Conservation (phyloP, 2,888 invertebrate species). For the Bruchidius siliquastri region DNA sequence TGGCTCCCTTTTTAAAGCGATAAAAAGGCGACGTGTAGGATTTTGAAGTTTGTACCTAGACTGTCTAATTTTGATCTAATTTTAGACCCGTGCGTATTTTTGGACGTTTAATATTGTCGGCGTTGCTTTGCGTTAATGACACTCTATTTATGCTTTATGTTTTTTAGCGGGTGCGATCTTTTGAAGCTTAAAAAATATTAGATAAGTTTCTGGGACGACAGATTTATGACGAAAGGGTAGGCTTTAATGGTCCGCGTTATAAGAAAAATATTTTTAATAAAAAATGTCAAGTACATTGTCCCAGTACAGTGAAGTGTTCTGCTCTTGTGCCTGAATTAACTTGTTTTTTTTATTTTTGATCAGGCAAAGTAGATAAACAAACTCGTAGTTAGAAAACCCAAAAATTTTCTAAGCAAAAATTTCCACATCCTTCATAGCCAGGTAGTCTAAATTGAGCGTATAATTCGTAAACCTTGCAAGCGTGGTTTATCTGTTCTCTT, state of each 20-base stretch:
- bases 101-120: background rate
- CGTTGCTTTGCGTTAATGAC: background rate
- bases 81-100: background rate
- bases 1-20: background rate
- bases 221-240: background rate
- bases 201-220: background rate
- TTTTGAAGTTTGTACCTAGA: background rate
- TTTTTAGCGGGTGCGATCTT: background rate
- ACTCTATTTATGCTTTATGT: background rate
- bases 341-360: no score
- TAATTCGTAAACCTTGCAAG: no score
- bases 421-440: no score
- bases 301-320: no score
- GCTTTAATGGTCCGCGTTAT: background rate
- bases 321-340: no score
- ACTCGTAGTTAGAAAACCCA: no score
- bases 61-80: background rate
- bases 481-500: no score
- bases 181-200: background rate
- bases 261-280: no score
- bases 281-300: no score
- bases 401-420: no score
- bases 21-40: background rate
- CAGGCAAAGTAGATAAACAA: no score
- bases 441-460: no score